Percentiles rank a stretch among this genome's conserved stretches.
phyloP scores from a whole-genome alignment of 2,888 invertebrate species.

The Eupithecia abbreviata region DNA sequence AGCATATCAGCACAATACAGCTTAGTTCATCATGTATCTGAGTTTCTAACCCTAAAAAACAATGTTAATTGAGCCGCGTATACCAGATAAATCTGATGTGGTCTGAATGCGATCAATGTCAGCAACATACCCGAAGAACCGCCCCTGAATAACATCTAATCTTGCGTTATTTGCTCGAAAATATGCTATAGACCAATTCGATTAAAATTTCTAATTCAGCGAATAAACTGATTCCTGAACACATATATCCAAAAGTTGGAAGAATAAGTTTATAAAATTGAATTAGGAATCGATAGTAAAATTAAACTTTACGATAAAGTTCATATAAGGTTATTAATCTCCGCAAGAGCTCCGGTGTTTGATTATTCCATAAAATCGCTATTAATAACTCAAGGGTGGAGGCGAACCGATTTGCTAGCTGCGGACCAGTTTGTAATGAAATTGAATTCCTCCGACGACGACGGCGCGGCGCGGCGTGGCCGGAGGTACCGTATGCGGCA shows the following conservation, averaged over 20 bases:
- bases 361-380: background rate
- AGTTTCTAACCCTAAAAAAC: background rate
- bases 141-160: slow-evolving; percentile 59
- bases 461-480: slow-evolving; percentile 49
- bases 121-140: slow-evolving; percentile 62
- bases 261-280: slow-evolving; percentile 17
- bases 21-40: background rate
- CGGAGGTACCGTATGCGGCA: slow-evolving; percentile 49
- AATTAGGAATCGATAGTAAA: background rate
- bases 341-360: background rate
- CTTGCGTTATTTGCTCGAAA: slow-evolving; percentile 61
- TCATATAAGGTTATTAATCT: background rate
- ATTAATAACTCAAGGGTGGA: slow-evolving; percentile 32
- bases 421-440: slow-evolving; percentile 66
- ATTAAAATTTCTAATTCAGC: slow-evolving; percentile 57
- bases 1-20: background rate
- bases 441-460: slow-evolving; percentile 71
- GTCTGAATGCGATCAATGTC: slow-evolving; percentile 63
- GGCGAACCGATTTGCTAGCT: slow-evolving; percentile 57
- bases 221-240: slow-evolving; percentile 50
- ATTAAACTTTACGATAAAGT: background rate
- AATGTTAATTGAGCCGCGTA: slow-evolving; percentile 56
- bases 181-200: slow-evolving; percentile 55
- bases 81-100: slow-evolving; percentile 70
- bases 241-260: slow-evolving; percentile 38